Conservation (phyloP, 2,113 vertebrate species). For the Anseranas semipalmata region DNA sequence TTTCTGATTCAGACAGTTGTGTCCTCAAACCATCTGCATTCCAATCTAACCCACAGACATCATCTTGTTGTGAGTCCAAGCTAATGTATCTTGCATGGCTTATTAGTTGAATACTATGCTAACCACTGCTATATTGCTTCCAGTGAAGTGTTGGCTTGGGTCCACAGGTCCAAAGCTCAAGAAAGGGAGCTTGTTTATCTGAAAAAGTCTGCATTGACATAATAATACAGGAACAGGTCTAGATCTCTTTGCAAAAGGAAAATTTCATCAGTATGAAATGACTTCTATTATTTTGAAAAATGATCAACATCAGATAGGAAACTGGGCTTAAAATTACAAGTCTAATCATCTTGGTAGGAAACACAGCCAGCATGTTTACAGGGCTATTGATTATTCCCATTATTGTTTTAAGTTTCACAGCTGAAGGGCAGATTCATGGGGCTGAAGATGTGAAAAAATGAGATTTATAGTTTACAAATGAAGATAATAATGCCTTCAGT, state of each 20-base stretch:
- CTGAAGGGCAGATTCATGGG: background rate
- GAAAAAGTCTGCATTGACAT: background rate
- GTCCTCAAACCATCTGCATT: background rate
- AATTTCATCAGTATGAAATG: background rate
- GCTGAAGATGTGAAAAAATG: background rate
- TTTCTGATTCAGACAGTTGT: background rate
- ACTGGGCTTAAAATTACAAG: background rate
- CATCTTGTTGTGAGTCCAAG: background rate
- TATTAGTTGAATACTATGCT: background rate
- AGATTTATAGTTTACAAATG: background rate
- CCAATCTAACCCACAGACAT: background rate
- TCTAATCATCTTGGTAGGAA: background rate
- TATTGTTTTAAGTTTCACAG: background rate
- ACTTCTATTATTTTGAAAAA: background rate
- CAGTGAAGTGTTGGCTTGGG: background rate
- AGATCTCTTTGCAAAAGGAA: background rate
- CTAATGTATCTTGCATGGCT: background rate
- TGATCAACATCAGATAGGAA: background rate
- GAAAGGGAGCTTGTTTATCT: background rate
- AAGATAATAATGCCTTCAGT: background rate
- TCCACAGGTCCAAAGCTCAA: fast-evolving
- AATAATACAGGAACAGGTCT: background rate
- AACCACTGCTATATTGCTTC: background rate
- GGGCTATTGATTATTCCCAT: background rate
- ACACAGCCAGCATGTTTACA: background rate